Evolutionary conservation across 2,888 invertebrate species (phyloP).

Genomic region (Drosophila mettleri): DNA sequence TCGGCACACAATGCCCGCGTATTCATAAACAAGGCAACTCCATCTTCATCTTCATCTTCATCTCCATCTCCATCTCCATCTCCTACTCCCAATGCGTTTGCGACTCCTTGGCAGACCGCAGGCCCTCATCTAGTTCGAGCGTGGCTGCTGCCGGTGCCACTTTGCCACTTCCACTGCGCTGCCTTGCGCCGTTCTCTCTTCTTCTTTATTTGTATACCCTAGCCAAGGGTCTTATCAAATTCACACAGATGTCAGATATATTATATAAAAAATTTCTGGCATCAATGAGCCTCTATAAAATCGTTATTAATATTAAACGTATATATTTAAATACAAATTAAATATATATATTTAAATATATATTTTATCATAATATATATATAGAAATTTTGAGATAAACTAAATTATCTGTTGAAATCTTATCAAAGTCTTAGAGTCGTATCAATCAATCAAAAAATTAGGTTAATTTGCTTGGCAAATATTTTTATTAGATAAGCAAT

Average conservation of each 20-base stretch:
- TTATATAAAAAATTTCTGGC: too few relatives aligned
- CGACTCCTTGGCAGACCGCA: conserved; percentile 32
- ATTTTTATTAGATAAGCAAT: conserved; percentile 7
- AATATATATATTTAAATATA: too few relatives aligned
- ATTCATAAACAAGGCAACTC: conserved; percentile 74
- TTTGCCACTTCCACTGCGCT: conserved; percentile 57
- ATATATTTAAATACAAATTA: too few relatives aligned
- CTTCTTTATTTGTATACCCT: conserved; percentile 11
- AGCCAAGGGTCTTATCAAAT: not conserved
- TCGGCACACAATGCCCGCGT: conserved; percentile 71
- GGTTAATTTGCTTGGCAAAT: conserved; percentile 4
- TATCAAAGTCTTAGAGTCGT: not conserved
- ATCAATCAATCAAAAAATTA: conserved; percentile 5
- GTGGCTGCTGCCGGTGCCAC: conserved; percentile 49
- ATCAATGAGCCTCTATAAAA: too few relatives aligned
- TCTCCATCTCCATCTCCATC: conserved; percentile 11
- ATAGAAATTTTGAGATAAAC: not conserved
- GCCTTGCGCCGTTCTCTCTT: conserved; percentile 54
- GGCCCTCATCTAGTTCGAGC: conserved; percentile 60
- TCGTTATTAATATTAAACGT: too few relatives aligned
- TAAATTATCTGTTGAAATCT: not conserved
- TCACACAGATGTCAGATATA: not conserved
- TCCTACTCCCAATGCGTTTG: conserved; percentile 14
- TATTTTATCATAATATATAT: too few relatives aligned
- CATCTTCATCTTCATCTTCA: conserved; percentile 18